phyloP scores from a whole-genome alignment of 2,888 invertebrate species.

The Tetranychus piercei region DNA sequence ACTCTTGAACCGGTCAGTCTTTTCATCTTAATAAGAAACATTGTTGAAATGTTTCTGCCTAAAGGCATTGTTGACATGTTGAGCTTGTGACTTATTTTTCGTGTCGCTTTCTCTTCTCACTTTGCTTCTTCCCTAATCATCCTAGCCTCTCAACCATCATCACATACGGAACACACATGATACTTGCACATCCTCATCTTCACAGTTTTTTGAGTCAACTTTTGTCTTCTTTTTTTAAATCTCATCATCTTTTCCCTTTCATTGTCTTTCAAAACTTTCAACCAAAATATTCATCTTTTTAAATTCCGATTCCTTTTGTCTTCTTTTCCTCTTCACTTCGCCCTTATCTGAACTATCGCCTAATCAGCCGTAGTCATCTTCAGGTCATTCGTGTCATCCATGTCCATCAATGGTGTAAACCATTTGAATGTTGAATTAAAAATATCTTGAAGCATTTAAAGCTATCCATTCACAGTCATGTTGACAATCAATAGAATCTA shows the following conservation, averaged over 20 bases:
- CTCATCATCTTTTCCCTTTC: neutral
- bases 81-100: neutral
- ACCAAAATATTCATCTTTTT: neutral
- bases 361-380: neutral
- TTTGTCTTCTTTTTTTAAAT: conserved; percentile 14
- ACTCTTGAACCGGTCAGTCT: neutral
- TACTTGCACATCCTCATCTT: neutral
- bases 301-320: neutral
- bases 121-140: neutral
- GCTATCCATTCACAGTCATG: too few relatives aligned
- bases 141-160: neutral
- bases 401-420: neutral
- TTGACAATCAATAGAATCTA: too few relatives aligned
- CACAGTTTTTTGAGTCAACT: neutral
- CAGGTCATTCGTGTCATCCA: neutral
- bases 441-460: too few relatives aligned
- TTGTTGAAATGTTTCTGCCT: neutral
- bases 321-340: neutral
- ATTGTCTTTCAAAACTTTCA: neutral
- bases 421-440: neutral
- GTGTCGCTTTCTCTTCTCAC: neutral
- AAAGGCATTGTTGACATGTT: neutral
- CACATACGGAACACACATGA: neutral
- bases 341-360: neutral
- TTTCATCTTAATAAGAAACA: neutral